Evolutionary conservation across 2,113 vertebrate species (phyloP).

Genomic region (Lethenteron reissneri): DNA sequence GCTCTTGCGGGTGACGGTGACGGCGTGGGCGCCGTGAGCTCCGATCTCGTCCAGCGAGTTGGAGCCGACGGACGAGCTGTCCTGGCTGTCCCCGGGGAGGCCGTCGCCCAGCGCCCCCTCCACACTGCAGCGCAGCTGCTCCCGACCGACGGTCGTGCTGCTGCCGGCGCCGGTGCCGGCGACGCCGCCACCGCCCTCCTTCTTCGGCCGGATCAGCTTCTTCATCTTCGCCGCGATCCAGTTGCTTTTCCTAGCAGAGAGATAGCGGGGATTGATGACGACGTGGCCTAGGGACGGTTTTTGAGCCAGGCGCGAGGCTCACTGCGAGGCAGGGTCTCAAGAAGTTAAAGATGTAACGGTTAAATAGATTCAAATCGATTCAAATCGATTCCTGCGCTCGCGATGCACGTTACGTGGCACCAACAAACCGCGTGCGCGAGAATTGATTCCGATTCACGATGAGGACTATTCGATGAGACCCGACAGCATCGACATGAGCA

Average conservation of each 20-base stretch:
- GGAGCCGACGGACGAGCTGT: slow-evolving; percentile 84
- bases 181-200: slow-evolving; percentile 50
- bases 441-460: too few relatives aligned
- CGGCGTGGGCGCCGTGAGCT: slow-evolving; percentile 20
- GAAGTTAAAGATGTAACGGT: too few relatives aligned
- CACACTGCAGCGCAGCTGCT: slow-evolving; percentile 62
- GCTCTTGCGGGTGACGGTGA: slow-evolving; percentile 42
- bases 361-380: too few relatives aligned
- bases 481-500: too few relatives aligned
- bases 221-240: slow-evolving; percentile 97
- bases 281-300: background rate
- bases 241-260: slow-evolving; percentile 54
- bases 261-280: slow-evolving; percentile 1
- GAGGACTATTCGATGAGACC: too few relatives aligned
- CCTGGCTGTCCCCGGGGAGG: slow-evolving; percentile 68
- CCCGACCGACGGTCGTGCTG: slow-evolving; percentile 22
- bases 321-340: too few relatives aligned
- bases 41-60: slow-evolving; percentile 80
- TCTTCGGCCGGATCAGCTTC: slow-evolving; percentile 87
- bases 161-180: slow-evolving; percentile 21
- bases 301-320: background rate
- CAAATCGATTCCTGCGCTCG: too few relatives aligned
- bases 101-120: slow-evolving; percentile 54
- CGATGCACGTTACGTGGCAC: too few relatives aligned
- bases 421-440: too few relatives aligned